phyloP scores from a whole-genome alignment of 2,888 invertebrate species.

The Pelosia muscerda region DNA sequence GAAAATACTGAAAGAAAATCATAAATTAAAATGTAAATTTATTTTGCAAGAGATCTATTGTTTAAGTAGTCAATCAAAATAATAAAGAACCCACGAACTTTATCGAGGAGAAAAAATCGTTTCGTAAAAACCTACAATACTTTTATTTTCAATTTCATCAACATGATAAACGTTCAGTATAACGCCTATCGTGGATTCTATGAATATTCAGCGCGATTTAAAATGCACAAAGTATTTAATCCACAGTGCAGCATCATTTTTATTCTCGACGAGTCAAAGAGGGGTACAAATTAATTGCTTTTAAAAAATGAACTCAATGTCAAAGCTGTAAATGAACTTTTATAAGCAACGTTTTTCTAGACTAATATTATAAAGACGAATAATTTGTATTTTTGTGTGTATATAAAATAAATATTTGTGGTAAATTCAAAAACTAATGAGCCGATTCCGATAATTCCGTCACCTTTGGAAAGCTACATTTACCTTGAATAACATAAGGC shows the following conservation, averaged over 20 bases:
- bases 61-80: background rate
- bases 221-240: constrained; percentile 42
- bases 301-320: constrained; percentile 7
- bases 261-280: constrained; percentile 12
- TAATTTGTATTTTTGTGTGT: too few species aligned
- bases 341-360: too few species aligned
- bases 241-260: constrained; percentile 19
- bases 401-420: too few species aligned
- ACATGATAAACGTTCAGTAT: constrained; percentile 24
- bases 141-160: constrained; percentile 32
- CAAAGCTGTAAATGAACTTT: background rate
- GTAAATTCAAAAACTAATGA: too few species aligned
- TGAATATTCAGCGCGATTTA: constrained; percentile 39
- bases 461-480: too few species aligned
- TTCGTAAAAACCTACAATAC: constrained; percentile 14
- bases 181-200: constrained; percentile 25
- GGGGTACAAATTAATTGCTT: constrained; percentile 12
- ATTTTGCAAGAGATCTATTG: background rate
- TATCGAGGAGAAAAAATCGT: background rate
- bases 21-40: background rate
- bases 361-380: too few species aligned
- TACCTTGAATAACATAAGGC: too few species aligned
- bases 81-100: background rate
- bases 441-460: too few species aligned
- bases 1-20: background rate